Evolutionary conservation across 2,888 invertebrate genomes (phyloP), one percentile per base, ranked within the genome.

Genomic region (Orthosia incerta): DNA sequence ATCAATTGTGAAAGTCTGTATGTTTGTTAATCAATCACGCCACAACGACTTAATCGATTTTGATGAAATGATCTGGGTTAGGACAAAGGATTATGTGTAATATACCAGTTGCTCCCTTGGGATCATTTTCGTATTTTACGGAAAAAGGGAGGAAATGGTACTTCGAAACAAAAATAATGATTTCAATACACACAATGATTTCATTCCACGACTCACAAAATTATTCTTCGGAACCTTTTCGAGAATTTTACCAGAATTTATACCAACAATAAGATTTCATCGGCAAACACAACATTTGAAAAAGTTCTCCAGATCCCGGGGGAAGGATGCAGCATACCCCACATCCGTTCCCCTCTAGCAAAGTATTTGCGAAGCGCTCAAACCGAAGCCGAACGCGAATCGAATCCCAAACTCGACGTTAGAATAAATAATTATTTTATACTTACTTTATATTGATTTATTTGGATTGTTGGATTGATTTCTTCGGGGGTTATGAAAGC

Each of bases 291-390:
- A 72, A 71, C 70, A 31, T 81, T 84, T 53, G 67, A 60, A 62
- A 82, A 80, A 71, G 61, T 76, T 66, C 55, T 57, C 26, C 53
- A 23, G 31, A 18, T 71, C 82, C 68, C 67, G 45, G 11, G 79
- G 79, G 63, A 56, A 57, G 59, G 82, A 81, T 77, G 82, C 82
- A 59, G 65, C 53, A 61, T 70, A 73, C 84, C 83, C 71, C 60
- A 85, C 67, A 79, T 78, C 63, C 83, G 81, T 76, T 76, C 72
- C 85, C 80, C 71, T 67, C 74, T 69, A 48, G 48, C 60, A 79
- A 75, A 85, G 81, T 89, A 85, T 89, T 89, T 88, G 88, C 79
- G 69, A 74, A 86, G 78, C 85, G 82, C 89, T 89, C 63, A 72
- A 77, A 74, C 18, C 60, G 59, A 64, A 55, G 76, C 73, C 69